A percentile compares a stretch with the other conserved stretches of the same genome.
These are phyloP conservation scores for Pectinophora gossypiella DNA, from an alignment of 1,140 invertebrate genomes.

Conservation along the genomic window DNA sequence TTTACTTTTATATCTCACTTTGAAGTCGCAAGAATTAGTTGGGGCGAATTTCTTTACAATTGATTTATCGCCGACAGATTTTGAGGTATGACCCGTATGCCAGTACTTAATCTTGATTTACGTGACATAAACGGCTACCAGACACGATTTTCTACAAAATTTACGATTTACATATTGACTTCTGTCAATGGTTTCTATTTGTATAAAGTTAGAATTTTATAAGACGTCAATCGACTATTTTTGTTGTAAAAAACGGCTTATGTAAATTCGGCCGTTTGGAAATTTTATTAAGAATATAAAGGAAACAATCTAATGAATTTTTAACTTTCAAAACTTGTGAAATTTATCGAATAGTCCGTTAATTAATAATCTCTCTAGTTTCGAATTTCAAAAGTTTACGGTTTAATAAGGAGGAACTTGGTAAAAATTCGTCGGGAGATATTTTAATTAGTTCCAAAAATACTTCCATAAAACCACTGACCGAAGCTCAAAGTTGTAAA, in stretches of 20 bases:
- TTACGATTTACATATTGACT: conserved; percentile 50
- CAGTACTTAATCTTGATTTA: conserved; percentile 65
- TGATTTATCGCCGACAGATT: conserved; percentile 58
- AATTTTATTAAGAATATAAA: too few species aligned
- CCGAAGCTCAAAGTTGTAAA: conserved; percentile 43
- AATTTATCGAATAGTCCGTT: not conserved
- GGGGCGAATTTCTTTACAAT: conserved; percentile 56
- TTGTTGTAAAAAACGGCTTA: too few species aligned
- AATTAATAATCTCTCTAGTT: conserved; percentile 21
- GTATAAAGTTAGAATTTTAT: too few species aligned
- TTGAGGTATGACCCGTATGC: conserved; percentile 53
- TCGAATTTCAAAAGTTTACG: conserved; percentile 9
- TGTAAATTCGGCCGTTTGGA: too few species aligned
- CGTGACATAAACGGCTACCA: conserved; percentile 43
- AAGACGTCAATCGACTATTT: too few species aligned
- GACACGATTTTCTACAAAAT: conserved; percentile 53
- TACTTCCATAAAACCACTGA: conserved; percentile 50
- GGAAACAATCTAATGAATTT: not conserved
- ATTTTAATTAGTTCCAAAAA: conserved; percentile 63
- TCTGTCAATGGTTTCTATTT: conserved; percentile 28
- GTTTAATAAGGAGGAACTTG: conserved; percentile 12
- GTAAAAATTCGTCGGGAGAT: conserved; percentile 23
- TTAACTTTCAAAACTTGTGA: not conserved
- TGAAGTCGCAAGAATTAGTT: conserved; percentile 57
- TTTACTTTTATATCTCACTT: conserved; percentile 37